Conservation (phyloP, 2,888 invertebrate genomes). For the Ochropleura plecta region DNA sequence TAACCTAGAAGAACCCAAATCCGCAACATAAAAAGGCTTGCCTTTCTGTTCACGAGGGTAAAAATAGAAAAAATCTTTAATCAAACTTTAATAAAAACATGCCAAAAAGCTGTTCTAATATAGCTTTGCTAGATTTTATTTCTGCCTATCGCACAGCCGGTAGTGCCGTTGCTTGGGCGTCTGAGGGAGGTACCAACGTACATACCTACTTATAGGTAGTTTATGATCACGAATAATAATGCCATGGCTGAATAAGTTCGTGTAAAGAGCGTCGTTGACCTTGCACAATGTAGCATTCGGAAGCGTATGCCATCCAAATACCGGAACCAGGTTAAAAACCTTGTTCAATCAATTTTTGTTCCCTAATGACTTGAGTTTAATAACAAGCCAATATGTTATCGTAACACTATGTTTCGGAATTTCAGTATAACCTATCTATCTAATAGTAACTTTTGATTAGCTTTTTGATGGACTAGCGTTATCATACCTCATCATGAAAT, state of each 20-base stretch:
- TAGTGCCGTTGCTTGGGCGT: background rate
- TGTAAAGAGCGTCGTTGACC: constrained; percentile 28
- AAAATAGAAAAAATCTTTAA: background rate
- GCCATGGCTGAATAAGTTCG: constrained; percentile 36
- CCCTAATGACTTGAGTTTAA: too few species aligned
- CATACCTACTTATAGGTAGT: background rate
- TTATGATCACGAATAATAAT: constrained; percentile 20
- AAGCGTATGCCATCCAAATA: constrained; percentile 26
- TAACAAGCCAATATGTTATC: background rate
- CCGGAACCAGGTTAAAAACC: constrained; percentile 36
- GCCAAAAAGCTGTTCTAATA: background rate
- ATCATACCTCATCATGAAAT: background rate
- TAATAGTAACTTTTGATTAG: background rate
- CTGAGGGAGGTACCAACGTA: background rate
- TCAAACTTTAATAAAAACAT: too few species aligned
- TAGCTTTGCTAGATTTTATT: background rate
- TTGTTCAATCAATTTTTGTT: constrained; percentile 3
- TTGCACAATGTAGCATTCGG: constrained; percentile 17
- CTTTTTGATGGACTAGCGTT: background rate
- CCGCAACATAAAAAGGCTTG: too few species aligned
- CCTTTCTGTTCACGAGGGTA: background rate
- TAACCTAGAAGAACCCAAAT: too few species aligned
- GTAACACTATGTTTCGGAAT: background rate
- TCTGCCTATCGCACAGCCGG: background rate
- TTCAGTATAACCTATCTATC: background rate